A percentile compares a stretch with the other conserved stretches of the same genome.
Conservation (phyloP, 1,140 invertebrate genomes). For the Lepeophtheirus salmonis region DNA sequence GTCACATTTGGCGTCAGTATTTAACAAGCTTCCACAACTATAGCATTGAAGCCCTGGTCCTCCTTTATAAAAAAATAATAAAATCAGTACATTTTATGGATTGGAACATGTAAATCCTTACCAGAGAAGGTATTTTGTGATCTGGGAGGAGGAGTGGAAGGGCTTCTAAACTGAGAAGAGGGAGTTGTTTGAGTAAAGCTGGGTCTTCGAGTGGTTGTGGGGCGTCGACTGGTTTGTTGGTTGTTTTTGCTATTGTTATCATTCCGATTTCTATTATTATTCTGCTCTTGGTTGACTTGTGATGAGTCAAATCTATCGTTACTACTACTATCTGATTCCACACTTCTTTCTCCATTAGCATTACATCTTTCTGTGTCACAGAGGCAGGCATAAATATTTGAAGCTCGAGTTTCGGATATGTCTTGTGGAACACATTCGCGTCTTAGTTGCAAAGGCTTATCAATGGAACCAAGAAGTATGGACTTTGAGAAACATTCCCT, state of each 20-base stretch:
- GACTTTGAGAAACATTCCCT: slow-evolving; percentile 12
- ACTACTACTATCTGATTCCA: neutral
- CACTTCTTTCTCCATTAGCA: neutral
- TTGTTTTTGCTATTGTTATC: no score
- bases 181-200: neutral
- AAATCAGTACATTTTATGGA: no score
- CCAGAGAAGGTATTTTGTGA: neutral
- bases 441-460: slow-evolving; percentile 1
- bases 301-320: neutral
- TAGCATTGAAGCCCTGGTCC: slow-evolving; percentile 13
- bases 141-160: neutral
- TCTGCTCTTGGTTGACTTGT: no score
- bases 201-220: neutral
- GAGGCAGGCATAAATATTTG: slow-evolving; percentile 15
- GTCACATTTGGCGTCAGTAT: slow-evolving; percentile 4
- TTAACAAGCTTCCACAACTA: slow-evolving; percentile 14
- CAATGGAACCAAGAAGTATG: slow-evolving; percentile 15
- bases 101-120: no score
- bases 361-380: slow-evolving; percentile 18
- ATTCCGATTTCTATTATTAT: neutral
- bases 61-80: slow-evolving; percentile 2
- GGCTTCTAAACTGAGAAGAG: neutral
- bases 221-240: neutral
- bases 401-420: slow-evolving; percentile 12
- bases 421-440: slow-evolving; percentile 1